Conservation (phyloP, 2,113 vertebrate genomes). For the Dromaius novaehollandiae region DNA sequence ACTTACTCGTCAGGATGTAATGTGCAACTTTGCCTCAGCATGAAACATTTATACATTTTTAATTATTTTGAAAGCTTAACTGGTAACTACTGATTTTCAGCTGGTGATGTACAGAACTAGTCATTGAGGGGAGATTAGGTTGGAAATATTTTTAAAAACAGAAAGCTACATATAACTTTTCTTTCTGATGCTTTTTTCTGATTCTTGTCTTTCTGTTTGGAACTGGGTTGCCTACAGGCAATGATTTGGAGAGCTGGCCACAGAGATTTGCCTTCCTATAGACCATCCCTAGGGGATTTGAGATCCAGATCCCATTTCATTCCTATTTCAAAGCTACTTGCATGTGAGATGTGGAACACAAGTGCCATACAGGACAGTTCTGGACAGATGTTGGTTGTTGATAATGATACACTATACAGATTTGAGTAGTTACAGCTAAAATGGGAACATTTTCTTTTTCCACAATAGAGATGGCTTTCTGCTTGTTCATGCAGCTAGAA, state of each 20-base stretch:
- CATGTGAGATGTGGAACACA: neutral
- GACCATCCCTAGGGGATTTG: conserved; percentile 33
- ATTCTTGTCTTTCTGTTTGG: conserved; percentile 41
- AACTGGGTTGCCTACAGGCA: conserved; percentile 34
- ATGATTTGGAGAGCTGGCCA: conserved; percentile 51
- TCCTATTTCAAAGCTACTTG: conserved; percentile 45
- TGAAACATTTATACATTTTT: neutral
- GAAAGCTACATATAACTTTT: neutral
- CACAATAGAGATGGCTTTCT: neutral
- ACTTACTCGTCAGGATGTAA: neutral
- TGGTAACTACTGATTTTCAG: neutral
- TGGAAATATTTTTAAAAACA: neutral
- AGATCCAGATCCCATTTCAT: conserved; percentile 54
- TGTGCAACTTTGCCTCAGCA: neutral
- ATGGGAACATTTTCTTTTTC: neutral
- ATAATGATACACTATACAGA: conserved; percentile 11
- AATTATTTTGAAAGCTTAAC: conserved; percentile 27
- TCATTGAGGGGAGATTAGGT: conserved; percentile 15
- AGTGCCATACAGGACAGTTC: conserved; percentile 27
- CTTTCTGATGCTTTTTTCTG: neutral
- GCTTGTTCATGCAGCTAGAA: neutral
- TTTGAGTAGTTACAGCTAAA: neutral
- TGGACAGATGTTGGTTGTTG: conserved; percentile 54
- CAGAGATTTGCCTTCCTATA: conserved; percentile 18
- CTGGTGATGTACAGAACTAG: neutral